These are phyloP conservation scores for Rotaria magnacalcarata DNA, from an alignment of 2,888 invertebrate genomes.

Conservation along the genomic window DNA sequence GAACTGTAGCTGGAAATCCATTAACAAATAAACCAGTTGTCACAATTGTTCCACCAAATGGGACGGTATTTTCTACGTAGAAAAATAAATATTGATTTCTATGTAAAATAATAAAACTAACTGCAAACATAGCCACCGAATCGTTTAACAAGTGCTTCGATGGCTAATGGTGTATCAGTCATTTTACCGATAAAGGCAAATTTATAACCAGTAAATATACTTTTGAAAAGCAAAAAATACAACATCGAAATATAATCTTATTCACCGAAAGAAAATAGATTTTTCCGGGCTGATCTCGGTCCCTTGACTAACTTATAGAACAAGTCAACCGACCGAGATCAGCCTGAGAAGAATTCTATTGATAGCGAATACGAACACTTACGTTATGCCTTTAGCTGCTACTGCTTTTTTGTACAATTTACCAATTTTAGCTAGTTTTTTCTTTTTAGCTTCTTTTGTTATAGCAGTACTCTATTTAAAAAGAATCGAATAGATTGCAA, in stretches of 20 bases:
- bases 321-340: no score
- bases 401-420: conserved; percentile 46
- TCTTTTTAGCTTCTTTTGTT: not conserved
- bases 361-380: not conserved
- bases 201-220: conserved; percentile 48
- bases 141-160: conserved; percentile 48
- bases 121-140: conserved; percentile 48
- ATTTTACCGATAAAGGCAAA: conserved; percentile 50
- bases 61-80: not conserved
- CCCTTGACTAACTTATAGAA: no score
- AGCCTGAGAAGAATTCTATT: no score
- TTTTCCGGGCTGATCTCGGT: no score
- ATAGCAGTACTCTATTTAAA: not conserved
- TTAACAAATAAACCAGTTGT: not conserved
- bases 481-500: not conserved
- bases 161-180: conserved; percentile 47
- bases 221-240: conserved; percentile 46
- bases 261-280: no score
- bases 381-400: not conserved
- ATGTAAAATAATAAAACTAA: not conserved
- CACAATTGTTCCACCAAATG: no score
- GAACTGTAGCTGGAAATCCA: not conserved
- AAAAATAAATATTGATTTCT: not conserved
- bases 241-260: no score
- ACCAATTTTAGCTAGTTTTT: conserved; percentile 10